phyloP scores from a whole-genome alignment of 2,797 vertebrate species.

The Dendrocincla tyrannina region DNA sequence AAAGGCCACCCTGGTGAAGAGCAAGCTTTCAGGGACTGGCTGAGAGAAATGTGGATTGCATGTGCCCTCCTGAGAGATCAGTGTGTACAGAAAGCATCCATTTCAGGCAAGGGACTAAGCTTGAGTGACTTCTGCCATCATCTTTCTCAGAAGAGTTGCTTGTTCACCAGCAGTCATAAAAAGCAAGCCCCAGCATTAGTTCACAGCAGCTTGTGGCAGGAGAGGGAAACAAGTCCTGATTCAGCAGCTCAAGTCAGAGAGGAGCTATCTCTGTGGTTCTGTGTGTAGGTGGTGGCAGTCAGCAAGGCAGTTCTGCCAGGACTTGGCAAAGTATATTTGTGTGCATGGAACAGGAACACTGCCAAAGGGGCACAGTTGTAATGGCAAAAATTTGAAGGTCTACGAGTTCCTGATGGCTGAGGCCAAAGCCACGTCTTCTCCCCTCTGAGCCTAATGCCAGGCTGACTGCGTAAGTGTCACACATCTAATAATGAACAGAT shows the following conservation, averaged over 20 bases:
- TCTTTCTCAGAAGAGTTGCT: neutral
- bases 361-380: neutral
- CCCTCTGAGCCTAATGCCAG: neutral
- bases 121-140: neutral
- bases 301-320: neutral
- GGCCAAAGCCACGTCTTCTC: neutral
- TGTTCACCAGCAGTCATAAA: neutral
- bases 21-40: neutral
- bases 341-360: neutral
- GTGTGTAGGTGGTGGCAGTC: neutral
- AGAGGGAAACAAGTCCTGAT: neutral
- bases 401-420: neutral
- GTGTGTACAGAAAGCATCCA: rapidly evolving
- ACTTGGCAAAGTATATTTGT: neutral
- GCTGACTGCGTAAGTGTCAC: neutral
- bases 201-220: neutral
- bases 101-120: rapidly evolving
- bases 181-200: neutral
- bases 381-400: neutral
- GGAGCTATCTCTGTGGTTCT: neutral
- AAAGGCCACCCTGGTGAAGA: neutral
- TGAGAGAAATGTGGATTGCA: neutral
- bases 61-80: neutral
- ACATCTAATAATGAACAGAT: neutral
- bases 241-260: neutral